Conservation (phyloP, 2,113 vertebrate species). For the Bambusicola thoracicus region DNA sequence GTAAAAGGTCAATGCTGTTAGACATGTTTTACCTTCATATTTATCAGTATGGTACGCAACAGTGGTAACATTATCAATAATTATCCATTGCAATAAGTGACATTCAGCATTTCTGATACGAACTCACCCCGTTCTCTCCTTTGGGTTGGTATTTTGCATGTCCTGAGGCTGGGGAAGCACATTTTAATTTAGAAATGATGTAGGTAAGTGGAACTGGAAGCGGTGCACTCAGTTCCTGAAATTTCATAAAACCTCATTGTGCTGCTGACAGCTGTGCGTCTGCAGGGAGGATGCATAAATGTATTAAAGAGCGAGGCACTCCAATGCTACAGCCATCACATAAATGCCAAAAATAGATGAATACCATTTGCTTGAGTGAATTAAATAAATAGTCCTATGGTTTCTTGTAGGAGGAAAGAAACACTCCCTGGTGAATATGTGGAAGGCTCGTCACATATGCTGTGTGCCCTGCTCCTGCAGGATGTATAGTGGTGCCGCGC, state of each 20-base stretch:
- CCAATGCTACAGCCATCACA: neutral
- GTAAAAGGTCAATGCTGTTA: neutral
- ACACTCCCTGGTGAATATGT: neutral
- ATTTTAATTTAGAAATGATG: neutral
- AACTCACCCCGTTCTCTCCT: neutral
- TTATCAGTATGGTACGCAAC: neutral
- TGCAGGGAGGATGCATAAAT: neutral
- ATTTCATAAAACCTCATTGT: neutral
- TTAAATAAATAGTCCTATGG: neutral
- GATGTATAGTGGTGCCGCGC: neutral
- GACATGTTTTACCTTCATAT: accelerated
- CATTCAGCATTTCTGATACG: neutral
- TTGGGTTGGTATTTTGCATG: neutral
- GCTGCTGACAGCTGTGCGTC: neutral
- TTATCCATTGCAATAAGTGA: neutral
- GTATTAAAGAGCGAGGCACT: neutral
- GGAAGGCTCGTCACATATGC: neutral
- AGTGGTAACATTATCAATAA: neutral
- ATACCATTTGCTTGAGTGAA: neutral
- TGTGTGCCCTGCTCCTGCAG: neutral
- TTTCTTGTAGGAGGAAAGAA: neutral
- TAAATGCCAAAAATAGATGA: neutral
- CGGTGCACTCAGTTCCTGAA: neutral
- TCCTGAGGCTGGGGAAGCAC: neutral
- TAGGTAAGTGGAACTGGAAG: neutral